A percentile compares a stretch with the other conserved stretches of the same genome.
phyloP scores from a whole-genome alignment of 2,113 vertebrate genomes.

The Euleptes europaea region DNA sequence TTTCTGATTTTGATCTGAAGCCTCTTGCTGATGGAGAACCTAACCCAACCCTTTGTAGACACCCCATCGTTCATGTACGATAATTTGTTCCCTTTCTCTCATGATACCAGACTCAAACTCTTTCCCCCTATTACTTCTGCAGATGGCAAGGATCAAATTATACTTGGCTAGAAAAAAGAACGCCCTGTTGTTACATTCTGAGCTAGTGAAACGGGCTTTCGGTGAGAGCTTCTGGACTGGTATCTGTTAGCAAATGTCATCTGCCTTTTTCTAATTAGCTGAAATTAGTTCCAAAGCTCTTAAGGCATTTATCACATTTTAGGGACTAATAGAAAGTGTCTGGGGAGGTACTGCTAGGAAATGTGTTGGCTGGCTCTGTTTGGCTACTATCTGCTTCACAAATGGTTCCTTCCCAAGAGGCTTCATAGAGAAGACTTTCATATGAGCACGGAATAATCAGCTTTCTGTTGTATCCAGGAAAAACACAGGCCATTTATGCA shows the following conservation, averaged over 20 bases:
- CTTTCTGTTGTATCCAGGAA: background rate
- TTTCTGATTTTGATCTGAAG: background rate
- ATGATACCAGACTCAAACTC: constrained; percentile 25
- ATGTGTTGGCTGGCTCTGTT: constrained; percentile 36
- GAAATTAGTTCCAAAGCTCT: constrained; percentile 53
- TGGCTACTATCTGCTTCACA: constrained; percentile 35
- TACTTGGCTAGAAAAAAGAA: constrained; percentile 31
- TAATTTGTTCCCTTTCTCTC: constrained; percentile 39
- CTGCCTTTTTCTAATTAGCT: constrained; percentile 7
- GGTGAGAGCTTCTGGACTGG: constrained; percentile 22
- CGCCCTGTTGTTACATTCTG: constrained; percentile 44
- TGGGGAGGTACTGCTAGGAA: constrained; percentile 40
- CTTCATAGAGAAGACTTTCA: constrained; percentile 23
- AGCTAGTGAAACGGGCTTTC: constrained; percentile 37
- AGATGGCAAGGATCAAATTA: constrained; percentile 55
- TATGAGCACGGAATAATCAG: background rate
- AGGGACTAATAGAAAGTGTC: constrained; percentile 40
- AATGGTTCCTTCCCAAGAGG: constrained; percentile 22
- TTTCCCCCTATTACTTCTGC: constrained; percentile 36
- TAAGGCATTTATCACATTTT: constrained; percentile 40
- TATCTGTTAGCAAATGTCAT: constrained; percentile 48
- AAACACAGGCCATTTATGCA: too few relatives aligned
- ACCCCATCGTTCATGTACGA: background rate
- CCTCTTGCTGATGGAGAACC: background rate
- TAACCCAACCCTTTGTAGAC: background rate